Evolutionary conservation across 2,113 vertebrate genomes (phyloP).

Genomic region (Proterorhinus semilunaris): DNA sequence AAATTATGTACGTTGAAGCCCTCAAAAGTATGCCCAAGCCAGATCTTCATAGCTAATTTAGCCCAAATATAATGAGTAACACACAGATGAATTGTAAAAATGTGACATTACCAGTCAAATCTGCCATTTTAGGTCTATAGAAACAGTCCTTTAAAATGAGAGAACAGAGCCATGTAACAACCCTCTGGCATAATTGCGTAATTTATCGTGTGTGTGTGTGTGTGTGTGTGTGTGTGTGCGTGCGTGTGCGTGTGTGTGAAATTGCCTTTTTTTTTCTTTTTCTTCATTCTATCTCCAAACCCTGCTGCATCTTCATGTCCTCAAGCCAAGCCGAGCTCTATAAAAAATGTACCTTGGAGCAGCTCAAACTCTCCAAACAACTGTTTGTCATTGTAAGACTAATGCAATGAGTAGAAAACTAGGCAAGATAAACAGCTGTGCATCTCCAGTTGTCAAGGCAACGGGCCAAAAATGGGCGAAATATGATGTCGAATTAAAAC

Average conservation of each 20-base stretch:
- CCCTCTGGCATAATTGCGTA: too few species aligned
- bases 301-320: too few species aligned
- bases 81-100: too few species aligned
- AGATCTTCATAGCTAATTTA: constrained; percentile 44
- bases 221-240: too few species aligned
- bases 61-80: constrained; percentile 42
- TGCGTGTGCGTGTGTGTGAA: too few species aligned
- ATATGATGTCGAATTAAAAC: constrained; percentile 21
- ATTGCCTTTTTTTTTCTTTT: too few species aligned
- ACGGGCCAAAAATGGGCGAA: constrained; percentile 6
- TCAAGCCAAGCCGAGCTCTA: background rate
- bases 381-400: constrained; percentile 36
- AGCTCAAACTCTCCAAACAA: constrained; percentile 32
- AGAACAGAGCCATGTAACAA: too few species aligned
- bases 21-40: constrained; percentile 48
- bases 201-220: too few species aligned
- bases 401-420: constrained; percentile 26
- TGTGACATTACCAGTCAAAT: too few species aligned
- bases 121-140: too few species aligned
- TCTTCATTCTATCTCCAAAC: too few species aligned
- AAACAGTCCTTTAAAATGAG: too few species aligned
- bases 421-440: constrained; percentile 7
- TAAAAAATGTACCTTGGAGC: constrained; percentile 29
- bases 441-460: background rate
- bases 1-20: constrained; percentile 28